These are phyloP conservation scores for Adoxophyes honmai DNA, from an alignment of 1,140 invertebrate genomes.

Conservation along the genomic window DNA sequence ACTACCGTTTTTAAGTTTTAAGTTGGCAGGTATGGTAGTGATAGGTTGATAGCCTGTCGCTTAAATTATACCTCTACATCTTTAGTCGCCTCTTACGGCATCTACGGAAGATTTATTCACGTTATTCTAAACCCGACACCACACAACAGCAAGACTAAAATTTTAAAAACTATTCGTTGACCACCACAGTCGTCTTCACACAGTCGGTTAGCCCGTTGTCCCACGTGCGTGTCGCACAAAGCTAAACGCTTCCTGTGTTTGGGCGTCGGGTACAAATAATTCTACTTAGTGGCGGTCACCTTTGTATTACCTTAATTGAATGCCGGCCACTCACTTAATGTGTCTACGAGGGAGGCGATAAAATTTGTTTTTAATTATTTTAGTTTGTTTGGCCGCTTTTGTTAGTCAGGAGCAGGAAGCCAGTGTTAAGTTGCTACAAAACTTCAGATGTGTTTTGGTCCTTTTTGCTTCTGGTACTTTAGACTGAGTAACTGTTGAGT, in stretches of 20 bases:
- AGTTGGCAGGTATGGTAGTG: no score
- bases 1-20: not conserved
- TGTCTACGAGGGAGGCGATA: constrained; percentile 1
- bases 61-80: no score
- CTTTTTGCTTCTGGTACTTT: no score
- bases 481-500: no score
- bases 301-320: constrained; percentile 7
- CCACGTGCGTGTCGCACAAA: constrained; percentile 41
- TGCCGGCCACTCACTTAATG: constrained; percentile 3
- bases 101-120: no score
- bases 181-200: not conserved
- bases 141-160: not conserved
- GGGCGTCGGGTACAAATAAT: constrained; percentile 49
- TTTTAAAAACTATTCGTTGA: not conserved
- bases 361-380: constrained; percentile 1
- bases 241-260: constrained; percentile 51
- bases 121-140: no score
- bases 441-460: no score
- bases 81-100: no score
- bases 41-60: no score
- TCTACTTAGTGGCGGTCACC: constrained; percentile 37
- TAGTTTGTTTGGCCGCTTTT: not conserved
- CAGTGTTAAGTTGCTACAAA: no score
- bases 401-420: no score
- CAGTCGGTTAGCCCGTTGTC: constrained; percentile 3